Evolutionary conservation across 2,797 vertebrate species (phyloP), one percentile per base, ranked within the genome.

Genomic region (Trachops cirrhosus): DNA sequence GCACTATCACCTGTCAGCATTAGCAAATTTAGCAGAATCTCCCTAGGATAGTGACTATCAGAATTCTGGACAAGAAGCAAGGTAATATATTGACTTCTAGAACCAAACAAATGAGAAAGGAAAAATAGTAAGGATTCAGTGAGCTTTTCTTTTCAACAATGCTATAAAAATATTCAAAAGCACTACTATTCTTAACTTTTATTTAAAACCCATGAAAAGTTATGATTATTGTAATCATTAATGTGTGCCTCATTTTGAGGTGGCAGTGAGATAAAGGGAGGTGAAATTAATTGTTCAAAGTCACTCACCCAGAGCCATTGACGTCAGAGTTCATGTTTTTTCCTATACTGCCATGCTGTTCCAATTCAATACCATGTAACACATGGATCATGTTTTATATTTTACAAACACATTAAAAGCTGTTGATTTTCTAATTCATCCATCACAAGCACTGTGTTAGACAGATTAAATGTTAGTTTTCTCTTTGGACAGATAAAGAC

Each of bases 1-100:
- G 84, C 74, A 50, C 44, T 11, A 32, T 46, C 70, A 86, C 26
- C 74, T 80, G 34, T 73, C 59, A 46, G 75, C 57, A 32, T 5
- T 11, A 70, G 74, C 37, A 37, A 6, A 54, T 64, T 44, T 86
- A 83, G 70, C 41, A 39, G 21, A 2, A 39, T 48, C 54, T 26
- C 19, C 84, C 21, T 64, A 75, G 9, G 37, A 91, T 3, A 62
- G 54, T 24, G 79, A 54, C 29, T 48, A 91, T 79, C 12, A 85
- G 44, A 91, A 52, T 79, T 89, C 87, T 86, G 71, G 50, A 59
- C n/a, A 80, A 71, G 54, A 85, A 62, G 70, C 64, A 91, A 94
- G 15, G 79, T 10, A 59, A 46, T 94, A 48, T 71, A 71, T 83
- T 96, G 67, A 92, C 5, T 90, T 46, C 44, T 14, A 87, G 46